Evolutionary conservation across 2,888 invertebrate genomes (phyloP).

Genomic region (Conomelus anceps): DNA sequence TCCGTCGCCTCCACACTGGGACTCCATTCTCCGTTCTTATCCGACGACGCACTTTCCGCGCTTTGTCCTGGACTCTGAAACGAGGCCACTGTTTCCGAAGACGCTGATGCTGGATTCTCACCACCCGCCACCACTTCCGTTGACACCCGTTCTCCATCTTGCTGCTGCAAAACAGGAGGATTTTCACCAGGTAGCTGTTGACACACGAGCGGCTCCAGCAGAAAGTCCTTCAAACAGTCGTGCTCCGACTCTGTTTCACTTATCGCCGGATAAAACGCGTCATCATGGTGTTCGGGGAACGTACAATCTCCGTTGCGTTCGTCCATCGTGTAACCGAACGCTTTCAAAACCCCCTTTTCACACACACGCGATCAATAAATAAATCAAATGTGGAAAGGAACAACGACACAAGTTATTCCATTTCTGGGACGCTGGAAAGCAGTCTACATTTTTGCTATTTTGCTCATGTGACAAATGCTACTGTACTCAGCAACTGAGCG

Average conservation of each 20-base stretch:
- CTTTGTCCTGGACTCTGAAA: slow-evolving; percentile 24
- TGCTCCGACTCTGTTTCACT: slow-evolving; percentile 35
- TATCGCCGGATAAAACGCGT: slow-evolving; percentile 35
- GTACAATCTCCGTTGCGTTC: slow-evolving; percentile 36
- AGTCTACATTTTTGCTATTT: not conserved
- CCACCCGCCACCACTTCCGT: not conserved
- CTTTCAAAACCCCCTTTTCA: no score
- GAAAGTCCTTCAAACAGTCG: slow-evolving; percentile 37
- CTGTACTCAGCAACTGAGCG: not conserved
- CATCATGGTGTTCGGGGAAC: slow-evolving; percentile 34
- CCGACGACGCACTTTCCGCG: slow-evolving; percentile 18
- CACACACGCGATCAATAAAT: no score
- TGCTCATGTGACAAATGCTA: not conserved
- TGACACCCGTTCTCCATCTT: not conserved
- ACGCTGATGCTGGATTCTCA: not conserved
- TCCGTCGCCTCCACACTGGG: slow-evolving; percentile 27
- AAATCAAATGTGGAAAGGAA: not conserved
- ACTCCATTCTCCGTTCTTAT: slow-evolving; percentile 33
- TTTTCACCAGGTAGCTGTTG: not conserved
- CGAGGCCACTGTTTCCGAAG: not conserved
- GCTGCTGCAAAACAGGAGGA: not conserved
- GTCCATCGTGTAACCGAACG: slow-evolving; percentile 37
- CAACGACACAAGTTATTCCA: not conserved
- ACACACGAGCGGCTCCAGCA: slow-evolving; percentile 32
- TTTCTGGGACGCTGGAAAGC: not conserved